Conservation (phyloP, 53 echinoderm and acorn worm species). For the Apostichopus leukothele region DNA sequence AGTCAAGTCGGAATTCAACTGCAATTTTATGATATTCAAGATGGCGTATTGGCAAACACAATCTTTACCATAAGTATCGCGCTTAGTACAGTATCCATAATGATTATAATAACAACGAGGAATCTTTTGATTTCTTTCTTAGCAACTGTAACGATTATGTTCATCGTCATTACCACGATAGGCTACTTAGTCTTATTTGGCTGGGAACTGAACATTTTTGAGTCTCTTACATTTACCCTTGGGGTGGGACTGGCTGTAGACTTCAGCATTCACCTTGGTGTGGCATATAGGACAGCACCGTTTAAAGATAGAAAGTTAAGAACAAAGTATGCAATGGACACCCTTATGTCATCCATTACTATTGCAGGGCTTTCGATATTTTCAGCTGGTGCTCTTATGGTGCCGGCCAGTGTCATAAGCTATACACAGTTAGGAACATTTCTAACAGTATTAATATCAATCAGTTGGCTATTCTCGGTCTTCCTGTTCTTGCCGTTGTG, state of each 20-base stretch:
- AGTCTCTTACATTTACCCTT: conserved; percentile 77
- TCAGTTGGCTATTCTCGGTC: conserved; percentile 79
- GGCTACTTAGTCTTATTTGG: conserved; percentile 77
- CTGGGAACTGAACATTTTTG: conserved; percentile 86
- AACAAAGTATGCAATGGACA: conserved; percentile 59
- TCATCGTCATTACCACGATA: conserved; percentile 66
- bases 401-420: conserved; percentile 57
- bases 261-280: conserved; percentile 83
- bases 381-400: conserved; percentile 70
- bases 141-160: conserved; percentile 65
- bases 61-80: conserved; percentile 61
- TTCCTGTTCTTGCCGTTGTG: conserved; percentile 84
- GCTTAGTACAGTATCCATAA: conserved; percentile 51
- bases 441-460: conserved; percentile 65
- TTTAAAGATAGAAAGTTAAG: conserved; percentile 56
- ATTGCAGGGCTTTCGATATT: conserved; percentile 86
- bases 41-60: conserved; percentile 63
- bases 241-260: conserved; percentile 84
- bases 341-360: conserved; percentile 68
- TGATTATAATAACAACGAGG: conserved; percentile 67
- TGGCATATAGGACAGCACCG: conserved; percentile 78
- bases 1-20: conserved; percentile 29
- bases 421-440: conserved; percentile 74
- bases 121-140: conserved; percentile 69
- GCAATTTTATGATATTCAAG: conserved; percentile 76